Evolutionary conservation across 2,888 invertebrate genomes (phyloP).

Genomic region (Seladonia tumulorum): DNA sequence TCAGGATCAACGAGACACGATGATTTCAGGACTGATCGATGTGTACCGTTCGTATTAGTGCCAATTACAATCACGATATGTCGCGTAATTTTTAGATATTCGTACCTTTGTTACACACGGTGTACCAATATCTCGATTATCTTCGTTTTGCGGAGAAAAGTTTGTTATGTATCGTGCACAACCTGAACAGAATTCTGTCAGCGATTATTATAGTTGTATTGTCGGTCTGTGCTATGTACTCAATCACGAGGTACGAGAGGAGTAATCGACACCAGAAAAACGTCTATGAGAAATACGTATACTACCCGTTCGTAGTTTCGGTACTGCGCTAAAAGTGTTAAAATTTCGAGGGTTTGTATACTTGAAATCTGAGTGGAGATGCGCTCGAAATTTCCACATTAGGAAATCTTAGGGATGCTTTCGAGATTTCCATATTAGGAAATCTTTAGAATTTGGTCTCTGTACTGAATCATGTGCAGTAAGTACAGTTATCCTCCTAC

Average conservation of each 20-base stretch:
- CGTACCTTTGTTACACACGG: background rate
- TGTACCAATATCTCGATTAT: background rate
- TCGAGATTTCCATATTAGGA: background rate
- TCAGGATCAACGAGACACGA: background rate
- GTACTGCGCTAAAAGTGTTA: background rate
- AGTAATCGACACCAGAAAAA: background rate
- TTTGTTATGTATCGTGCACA: background rate
- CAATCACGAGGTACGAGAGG: background rate
- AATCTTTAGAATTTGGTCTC: background rate
- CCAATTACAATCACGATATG: background rate
- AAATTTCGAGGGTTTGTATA: background rate
- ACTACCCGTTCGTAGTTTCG: background rate
- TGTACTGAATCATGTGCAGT: background rate
- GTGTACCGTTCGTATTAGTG: background rate
- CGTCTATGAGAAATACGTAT: background rate
- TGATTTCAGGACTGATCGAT: slow-evolving; percentile 3
- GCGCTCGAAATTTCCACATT: background rate
- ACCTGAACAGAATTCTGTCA: background rate
- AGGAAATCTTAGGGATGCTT: background rate
- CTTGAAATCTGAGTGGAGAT: background rate
- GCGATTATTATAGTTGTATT: background rate
- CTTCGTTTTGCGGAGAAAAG: background rate
- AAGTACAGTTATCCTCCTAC: background rate
- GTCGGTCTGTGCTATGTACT: slow-evolving; percentile 1
- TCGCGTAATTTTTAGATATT: background rate